Conservation (phyloP, 92 coral and sea anemone genomes). For the Porites lobata region DNA sequence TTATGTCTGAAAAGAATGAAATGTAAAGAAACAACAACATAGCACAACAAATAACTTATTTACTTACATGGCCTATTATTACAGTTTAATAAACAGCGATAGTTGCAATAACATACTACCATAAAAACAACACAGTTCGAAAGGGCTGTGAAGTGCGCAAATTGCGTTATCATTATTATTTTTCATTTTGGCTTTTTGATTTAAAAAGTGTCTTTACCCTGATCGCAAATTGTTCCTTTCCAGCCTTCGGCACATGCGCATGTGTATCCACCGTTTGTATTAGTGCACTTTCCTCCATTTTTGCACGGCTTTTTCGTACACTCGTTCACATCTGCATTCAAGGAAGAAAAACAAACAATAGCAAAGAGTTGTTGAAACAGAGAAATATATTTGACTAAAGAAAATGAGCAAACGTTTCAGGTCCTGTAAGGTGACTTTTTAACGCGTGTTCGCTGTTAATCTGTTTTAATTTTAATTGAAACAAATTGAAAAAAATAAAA, state of each 20-base stretch:
- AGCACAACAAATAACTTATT: neutral
- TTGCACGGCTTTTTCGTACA: slow-evolving; percentile 43
- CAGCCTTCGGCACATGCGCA: slow-evolving; percentile 32
- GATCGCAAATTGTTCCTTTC: slow-evolving; percentile 45
- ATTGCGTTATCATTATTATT: neutral
- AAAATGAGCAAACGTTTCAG: too few relatives aligned
- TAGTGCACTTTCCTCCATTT: slow-evolving; percentile 54
- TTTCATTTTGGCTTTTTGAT: neutral
- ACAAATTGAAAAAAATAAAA: too few relatives aligned
- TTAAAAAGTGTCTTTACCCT: slow-evolving; percentile 7
- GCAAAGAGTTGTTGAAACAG: neutral
- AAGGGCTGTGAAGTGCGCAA: too few relatives aligned
- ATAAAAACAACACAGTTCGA: too few relatives aligned
- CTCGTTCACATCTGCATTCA: slow-evolving; percentile 32
- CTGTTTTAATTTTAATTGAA: too few relatives aligned
- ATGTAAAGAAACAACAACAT: neutral
- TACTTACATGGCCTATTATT: neutral
- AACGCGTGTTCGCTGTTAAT: too few relatives aligned
- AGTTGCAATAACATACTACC: too few relatives aligned
- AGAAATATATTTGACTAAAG: neutral
- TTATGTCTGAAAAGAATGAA: slow-evolving; percentile 14
- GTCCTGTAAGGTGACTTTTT: too few relatives aligned
- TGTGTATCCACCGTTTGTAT: slow-evolving; percentile 35
- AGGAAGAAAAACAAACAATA: neutral
- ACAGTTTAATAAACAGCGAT: too few relatives aligned